These are phyloP conservation scores for Xylocopa sonorina DNA, from an alignment of 1,140 invertebrate species.

Conservation along the genomic window DNA sequence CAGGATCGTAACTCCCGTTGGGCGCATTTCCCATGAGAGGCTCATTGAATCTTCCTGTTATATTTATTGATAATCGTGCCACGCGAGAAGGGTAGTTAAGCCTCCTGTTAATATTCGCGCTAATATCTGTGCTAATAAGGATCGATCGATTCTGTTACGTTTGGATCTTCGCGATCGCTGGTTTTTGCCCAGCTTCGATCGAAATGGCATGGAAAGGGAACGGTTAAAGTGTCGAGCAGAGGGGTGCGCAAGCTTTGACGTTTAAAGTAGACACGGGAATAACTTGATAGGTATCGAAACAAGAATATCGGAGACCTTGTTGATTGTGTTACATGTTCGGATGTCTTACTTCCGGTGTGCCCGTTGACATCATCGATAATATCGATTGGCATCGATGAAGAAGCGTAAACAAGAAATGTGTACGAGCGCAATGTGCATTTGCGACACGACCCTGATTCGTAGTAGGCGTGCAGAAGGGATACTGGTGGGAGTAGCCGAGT, in stretches of 20 bases:
- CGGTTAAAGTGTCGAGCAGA: neutral
- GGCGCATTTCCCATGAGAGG: neutral
- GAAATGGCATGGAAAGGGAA: too few species aligned
- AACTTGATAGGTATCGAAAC: too few species aligned
- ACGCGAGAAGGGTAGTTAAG: neutral
- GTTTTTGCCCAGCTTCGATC: too few species aligned
- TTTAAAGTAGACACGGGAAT: too few species aligned
- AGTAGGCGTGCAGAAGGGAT: neutral
- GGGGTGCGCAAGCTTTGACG: too few species aligned
- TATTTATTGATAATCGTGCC: constrained; percentile 20
- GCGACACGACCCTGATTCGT: constrained; percentile 33
- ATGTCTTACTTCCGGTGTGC: neutral
- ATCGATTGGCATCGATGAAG: neutral
- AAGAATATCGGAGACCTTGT: too few species aligned
- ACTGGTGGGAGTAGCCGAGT: constrained; percentile 45
- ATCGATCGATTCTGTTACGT: neutral
- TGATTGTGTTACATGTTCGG: too few species aligned
- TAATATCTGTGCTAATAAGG: neutral
- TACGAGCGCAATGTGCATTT: neutral
- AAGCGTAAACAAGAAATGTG: neutral
- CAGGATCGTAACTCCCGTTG: constrained; percentile 33
- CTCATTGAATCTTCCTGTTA: constrained; percentile 7
- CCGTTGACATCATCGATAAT: neutral
- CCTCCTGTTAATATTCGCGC: neutral
- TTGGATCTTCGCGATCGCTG: neutral